Base-by-base conservation (phyloP, 2,113 vertebrate species). In the Daphoenositta chrysoptera region DNA sequence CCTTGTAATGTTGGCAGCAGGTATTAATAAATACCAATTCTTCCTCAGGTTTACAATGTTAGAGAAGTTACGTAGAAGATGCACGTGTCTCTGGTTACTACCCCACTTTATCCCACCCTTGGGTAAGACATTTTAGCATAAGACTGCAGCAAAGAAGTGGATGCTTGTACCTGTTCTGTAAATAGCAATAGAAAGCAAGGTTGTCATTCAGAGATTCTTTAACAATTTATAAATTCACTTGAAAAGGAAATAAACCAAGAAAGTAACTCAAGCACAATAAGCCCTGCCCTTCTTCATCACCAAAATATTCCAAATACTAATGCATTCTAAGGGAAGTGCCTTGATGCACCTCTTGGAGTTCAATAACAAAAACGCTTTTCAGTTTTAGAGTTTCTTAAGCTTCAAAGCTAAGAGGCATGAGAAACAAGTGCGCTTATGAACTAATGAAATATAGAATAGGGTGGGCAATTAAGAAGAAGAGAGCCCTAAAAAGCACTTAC, bases 391-490 rank as follows among this genome's bases (percentile, higher is more conserved):
- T 76, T 51, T 63, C 66, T 88, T 73, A 76, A 76, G 33, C 79
- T 80, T 91, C 71, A 90, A 81, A 92, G 86, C 40, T 77, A 57
- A 61, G 88, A 63, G 47, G 33, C 39, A 56, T 82, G 57, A 51
- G 82, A 96, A 89, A 80, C 35, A 66, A 80, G 27, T 82, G 87
- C 66, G 45, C 79, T 94, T 94, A 82, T 88, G 72, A 80, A 68
- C 58, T 90, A 90, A 90, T 78, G 76, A 90, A 90, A 87, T 88
- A 51, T 47, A 90, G 39, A 89, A 53, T 27, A 82, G 56, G 13
- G 33, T 57, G 22, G 21, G 51, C 64, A 89, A 92, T 90, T 94
- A 90, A 88, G 82, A 87, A 77, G 51, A 68, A 56, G 47, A 60
- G 45, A 77, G 56, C 22, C 72, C 90, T 92, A 70, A 50, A 77